Evolutionary conservation across 2,797 vertebrate genomes (phyloP), one percentile per base, ranked within the genome.

Genomic region (Myioborus melanocephalus): DNA sequence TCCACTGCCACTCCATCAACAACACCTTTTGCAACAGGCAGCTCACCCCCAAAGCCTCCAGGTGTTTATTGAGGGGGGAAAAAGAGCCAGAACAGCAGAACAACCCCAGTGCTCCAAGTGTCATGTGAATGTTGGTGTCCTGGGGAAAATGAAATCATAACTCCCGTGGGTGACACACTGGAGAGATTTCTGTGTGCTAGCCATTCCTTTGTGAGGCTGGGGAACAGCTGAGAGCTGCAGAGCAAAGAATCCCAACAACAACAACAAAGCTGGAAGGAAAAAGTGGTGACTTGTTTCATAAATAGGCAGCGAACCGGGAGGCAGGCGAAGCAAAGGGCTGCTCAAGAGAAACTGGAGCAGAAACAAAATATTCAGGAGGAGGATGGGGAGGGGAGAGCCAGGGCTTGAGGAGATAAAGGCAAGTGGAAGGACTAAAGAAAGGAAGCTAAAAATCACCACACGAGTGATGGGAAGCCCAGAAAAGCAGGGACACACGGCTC

Each of bases 71-170:
- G 1, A 27, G 0, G 47, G 39, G 16, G 10, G 1, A 9, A 12
- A 28, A 35, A 50, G 30, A 35, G 52, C 3, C 43, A 35, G n/a
- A 77, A 8, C 16, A 82, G 84, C 68, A 2, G 37, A 83, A 64
- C 65, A 30, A 47, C 53, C 73, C 69, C 28, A 50, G 2, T 2
- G 35, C 82, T 93, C 87, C 32, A 5, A 87, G 68, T 26, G 60
- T 95, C 92, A 95, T 6, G 82, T 93, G 95, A 86, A 57, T 3
- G 8, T 9, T 8, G 66, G 65, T 65, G 60, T 93, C 90, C 95
- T 87, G 12, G 8, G 94, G 94, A 96, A 87, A 95, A 95, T 92
- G 88, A 96, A 96, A 93, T 97, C 96, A 86, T 90, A 95, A 93
- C 76, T 87, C 70, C 90, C 64, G n/a, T 43, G 10, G 20, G 95